These are phyloP conservation scores for Tiliacea citrago DNA, from an alignment of 2,888 invertebrate species.

Conservation along the genomic window DNA sequence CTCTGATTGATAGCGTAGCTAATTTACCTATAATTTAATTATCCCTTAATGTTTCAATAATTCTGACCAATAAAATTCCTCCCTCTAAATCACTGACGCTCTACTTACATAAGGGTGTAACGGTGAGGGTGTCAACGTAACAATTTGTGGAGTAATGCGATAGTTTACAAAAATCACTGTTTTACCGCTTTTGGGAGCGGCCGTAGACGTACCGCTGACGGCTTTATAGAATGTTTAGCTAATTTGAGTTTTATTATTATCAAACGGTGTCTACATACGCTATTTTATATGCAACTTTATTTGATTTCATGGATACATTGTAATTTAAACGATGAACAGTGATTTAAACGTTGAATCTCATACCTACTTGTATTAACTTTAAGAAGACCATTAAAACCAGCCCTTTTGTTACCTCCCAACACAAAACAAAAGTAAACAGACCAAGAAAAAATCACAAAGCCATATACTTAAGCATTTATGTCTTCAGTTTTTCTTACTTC, in stretches of 20 bases:
- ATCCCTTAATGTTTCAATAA: neutral
- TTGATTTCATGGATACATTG: neutral
- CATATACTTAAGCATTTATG: constrained; percentile 10
- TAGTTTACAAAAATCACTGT: constrained; percentile 83
- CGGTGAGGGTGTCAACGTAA: constrained; percentile 76
- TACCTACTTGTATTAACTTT: neutral
- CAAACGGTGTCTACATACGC: neutral
- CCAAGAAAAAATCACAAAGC: constrained; percentile 36
- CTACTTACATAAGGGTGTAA: constrained; percentile 75
- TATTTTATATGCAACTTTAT: neutral
- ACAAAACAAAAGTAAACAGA: constrained; percentile 24
- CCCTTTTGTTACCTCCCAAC: neutral
- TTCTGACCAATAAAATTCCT: constrained; percentile 32
- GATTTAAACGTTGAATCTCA: neutral
- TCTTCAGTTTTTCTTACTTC: constrained; percentile 47
- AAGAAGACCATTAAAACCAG: neutral
- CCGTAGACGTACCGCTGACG: constrained; percentile 54
- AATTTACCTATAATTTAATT: neutral
- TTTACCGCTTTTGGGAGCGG: constrained; percentile 76
- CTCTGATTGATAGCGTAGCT: neutral
- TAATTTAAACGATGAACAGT: neutral
- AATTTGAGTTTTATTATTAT: constrained; percentile 53
- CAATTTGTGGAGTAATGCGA: constrained; percentile 83
- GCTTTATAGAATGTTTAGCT: constrained; percentile 66
- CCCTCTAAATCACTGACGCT: constrained; percentile 48